Evolutionary conservation across 1,140 invertebrate genomes (phyloP), one percentile per base, ranked within the genome.

Genomic region (Anastatus disparis): DNA sequence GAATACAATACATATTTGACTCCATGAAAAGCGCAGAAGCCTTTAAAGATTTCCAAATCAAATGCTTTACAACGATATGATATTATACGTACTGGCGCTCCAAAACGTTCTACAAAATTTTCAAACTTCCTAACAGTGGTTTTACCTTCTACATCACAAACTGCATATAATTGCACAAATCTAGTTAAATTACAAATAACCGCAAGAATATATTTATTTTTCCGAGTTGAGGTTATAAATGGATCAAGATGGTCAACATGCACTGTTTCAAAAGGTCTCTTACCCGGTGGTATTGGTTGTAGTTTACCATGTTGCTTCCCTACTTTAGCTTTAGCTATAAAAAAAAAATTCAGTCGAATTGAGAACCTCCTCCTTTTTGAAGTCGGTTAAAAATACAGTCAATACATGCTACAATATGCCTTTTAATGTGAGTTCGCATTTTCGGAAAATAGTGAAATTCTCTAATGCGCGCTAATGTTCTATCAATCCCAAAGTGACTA

Each of bases 181-280:
- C 81, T 84, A 22, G 77, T 81, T 59, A 83, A 79, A 46, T 71
- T 72, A 65, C 79, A 78, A 10, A 72, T 64, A 2, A 79, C 42
- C 12, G 78, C 77, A 6, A 84, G 55, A 20, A 82, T 76, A 69
- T 81, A 80, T 50, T 69, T 72, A 55, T 76, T 77, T 3, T 64
- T 48, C 35, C 59, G 22, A 1, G 53, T 22, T 1, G 73, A 72
- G n/a, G 42, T 50, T 0, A 70, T 40, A 27, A 73, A 70, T 0
- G 69, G 69, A 12, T 63, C 72, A 2, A 75, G 2, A 44, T 75
- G 72, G 31, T 75, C 76, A 0, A 71, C 29, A 40, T 78, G 53
- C 17, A 73, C 29, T 1, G 66, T 67, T 2, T 38, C 50, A 27
- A 76, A 75, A 0, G 75, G 72, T 20, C n/a, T n/a, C 8, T 38